Base-by-base conservation (phyloP, 1,140 invertebrate genomes). In the Cydia pomonella region DNA sequence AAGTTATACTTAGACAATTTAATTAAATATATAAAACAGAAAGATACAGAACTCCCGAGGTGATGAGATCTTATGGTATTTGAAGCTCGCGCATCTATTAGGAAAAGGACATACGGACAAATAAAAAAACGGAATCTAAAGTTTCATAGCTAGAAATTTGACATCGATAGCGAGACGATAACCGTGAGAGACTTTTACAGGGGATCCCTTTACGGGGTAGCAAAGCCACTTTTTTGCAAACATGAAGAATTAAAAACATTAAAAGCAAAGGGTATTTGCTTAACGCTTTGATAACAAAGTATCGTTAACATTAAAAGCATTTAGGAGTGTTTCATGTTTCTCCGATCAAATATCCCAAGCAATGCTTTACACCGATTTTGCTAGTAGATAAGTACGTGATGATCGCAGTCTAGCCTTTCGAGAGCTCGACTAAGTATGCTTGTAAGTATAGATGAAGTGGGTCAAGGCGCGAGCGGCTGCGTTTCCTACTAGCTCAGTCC, bases 401-500 rank as follows among this genome's bases (percentile, higher is more conserved):
- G 76, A 80, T 84, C 76, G 74, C 75, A 80, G 77, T 66, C 27
- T 78, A 23, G 53, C 74, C 74, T 80, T 83, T 80, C 79, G 76
- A 78, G 76, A 80, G 78, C 76, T 73, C 25, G 47, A 47, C 21
- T 23, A 59, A 59, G 72, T 33, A 75, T 78, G 78, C 78, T 84
- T 77, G 78, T 81, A 82, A 80, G 81, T 73, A 69, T 74, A 75
- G 62, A 69, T 59, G 50, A 88, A 88, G 81, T 89, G 83, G 89
- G 90, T 92, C 90, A 92, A 92, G 90, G 90, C 88, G 79, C 77
- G 78, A 53, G 77, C 84, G 82, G 81, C 71, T 75, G 77, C 80
- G 88, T 88, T 90, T 91, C 88, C 89, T 91, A 89, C 84, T 81
- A 73, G 77, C 73, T 59, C 69, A 59, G 72, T 50, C 75, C 18